These are phyloP conservation scores for Euproctis similis DNA, from an alignment of 2,888 invertebrate species.

Conservation along the genomic window DNA sequence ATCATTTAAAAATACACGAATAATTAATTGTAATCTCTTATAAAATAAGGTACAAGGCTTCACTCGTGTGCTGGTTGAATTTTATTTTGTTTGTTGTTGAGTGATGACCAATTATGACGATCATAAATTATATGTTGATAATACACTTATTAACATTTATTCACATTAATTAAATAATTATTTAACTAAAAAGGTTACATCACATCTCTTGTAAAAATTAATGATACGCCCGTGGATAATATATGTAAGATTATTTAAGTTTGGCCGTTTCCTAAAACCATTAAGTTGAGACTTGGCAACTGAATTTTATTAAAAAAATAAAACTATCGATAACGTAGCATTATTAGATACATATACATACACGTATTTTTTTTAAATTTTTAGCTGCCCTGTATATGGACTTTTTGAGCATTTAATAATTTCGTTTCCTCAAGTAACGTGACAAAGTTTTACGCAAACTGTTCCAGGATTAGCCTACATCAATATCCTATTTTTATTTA, in stretches of 20 bases:
- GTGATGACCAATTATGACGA: slow-evolving; percentile 11
- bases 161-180: slow-evolving; percentile 14
- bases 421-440: too few species aligned
- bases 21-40: slow-evolving; percentile 16
- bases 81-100: too few species aligned
- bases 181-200: slow-evolving; percentile 11
- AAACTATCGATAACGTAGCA: too few species aligned
- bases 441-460: too few species aligned
- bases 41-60: slow-evolving; percentile 17
- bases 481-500: too few species aligned
- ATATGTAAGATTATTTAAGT: background rate
- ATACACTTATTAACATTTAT: slow-evolving; percentile 11
- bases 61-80: too few species aligned
- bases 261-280: slow-evolving; percentile 3
- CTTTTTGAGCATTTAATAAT: too few species aligned
- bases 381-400: too few species aligned
- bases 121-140: slow-evolving; percentile 13
- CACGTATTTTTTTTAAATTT: too few species aligned
- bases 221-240: background rate
- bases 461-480: too few species aligned
- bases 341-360: too few species aligned
- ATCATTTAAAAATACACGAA: slow-evolving; percentile 2
- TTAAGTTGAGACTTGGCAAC: slow-evolving; percentile 1
- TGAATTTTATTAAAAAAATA: too few species aligned
- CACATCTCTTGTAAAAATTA: slow-evolving; percentile 2